Evolutionary conservation across 1,140 invertebrate species (phyloP), one percentile per base, ranked within the genome.

Genomic region (Branchinecta lynchi): DNA sequence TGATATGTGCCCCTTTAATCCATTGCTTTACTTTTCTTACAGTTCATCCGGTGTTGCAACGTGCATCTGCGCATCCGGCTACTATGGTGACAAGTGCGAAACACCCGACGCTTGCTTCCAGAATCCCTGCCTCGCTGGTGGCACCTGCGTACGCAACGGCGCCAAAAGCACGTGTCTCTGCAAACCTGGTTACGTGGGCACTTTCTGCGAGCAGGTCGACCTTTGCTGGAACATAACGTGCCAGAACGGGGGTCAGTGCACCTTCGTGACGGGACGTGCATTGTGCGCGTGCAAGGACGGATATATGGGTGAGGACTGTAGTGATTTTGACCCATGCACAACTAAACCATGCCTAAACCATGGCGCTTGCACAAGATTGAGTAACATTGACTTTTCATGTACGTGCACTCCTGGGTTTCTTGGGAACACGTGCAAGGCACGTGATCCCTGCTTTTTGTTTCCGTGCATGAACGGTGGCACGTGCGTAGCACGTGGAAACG

Each of bases 381-480:
- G 12, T 60, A 20, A 60, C 51, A 15, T 20, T 60, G 51, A 60
- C 17, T 60, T 60, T 60, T 60, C 51, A 1, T 60, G 51, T 60
- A 15, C 51, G 12, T 60, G 51, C 51, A 15, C 51, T 60, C 12
- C 12, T 60, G 51, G 51, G 12, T 60, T 15, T 60, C 17, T 15
- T 60, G 51, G 51, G 12, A 20, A 60, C 17, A 60, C 12, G 12
- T 60, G 51, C 17, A 20, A 60, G 17, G 51, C 12, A 20, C 51
- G 17, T 20, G 17, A 60, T 60, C 51, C 51, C 51, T 60, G 51
- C 51, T 60, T 60, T 60, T 6, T 20, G 51, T 60, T 60, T 60
- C 12, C 51, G 51, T 60, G 51, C 51, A 60, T 60, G 51, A 60
- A 60, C 51, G 51, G 51, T 15, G 51, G 51, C 17, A 60, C 51